Conservation (phyloP, 2,888 invertebrate species). For the Macrophya alboannulata region DNA sequence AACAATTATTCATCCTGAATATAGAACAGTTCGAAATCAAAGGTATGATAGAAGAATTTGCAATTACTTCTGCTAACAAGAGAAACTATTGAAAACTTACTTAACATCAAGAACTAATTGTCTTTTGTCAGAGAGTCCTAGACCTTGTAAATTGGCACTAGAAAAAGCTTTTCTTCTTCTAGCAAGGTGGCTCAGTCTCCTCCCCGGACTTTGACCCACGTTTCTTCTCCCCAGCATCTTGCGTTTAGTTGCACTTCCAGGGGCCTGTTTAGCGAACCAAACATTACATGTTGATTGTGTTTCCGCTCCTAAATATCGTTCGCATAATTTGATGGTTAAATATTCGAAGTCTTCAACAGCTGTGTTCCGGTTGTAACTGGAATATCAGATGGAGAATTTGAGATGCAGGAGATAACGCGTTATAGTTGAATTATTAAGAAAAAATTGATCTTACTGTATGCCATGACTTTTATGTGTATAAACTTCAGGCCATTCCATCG, state of each 20-base stretch:
- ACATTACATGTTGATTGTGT: conserved; percentile 87
- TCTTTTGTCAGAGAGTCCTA: conserved; percentile 76
- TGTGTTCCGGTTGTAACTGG: conserved; percentile 87
- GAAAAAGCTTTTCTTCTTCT: conserved; percentile 89
- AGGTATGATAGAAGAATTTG: neutral
- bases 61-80: neutral
- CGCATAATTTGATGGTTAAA: conserved; percentile 85
- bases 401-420: conserved; percentile 59
- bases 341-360: conserved; percentile 87
- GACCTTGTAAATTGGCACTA: conserved; percentile 84
- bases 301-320: conserved; percentile 89
- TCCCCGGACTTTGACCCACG: conserved; percentile 87
- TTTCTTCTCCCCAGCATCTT: conserved; percentile 83
- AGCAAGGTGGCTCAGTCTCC: conserved; percentile 89
- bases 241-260: conserved; percentile 85
- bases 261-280: conserved; percentile 82
- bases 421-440: conserved; percentile 14
- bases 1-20: conserved; percentile 1
- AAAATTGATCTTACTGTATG: conserved; percentile 84
- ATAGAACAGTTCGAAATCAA: neutral
- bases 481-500: conserved; percentile 83
- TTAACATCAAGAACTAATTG: conserved; percentile 86
- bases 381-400: conserved; percentile 68
- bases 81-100: conserved; percentile 77
- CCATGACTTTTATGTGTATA: conserved; percentile 86